Base-by-base conservation (phyloP, 2,113 vertebrate species). In the Cromileptes altivelis region DNA sequence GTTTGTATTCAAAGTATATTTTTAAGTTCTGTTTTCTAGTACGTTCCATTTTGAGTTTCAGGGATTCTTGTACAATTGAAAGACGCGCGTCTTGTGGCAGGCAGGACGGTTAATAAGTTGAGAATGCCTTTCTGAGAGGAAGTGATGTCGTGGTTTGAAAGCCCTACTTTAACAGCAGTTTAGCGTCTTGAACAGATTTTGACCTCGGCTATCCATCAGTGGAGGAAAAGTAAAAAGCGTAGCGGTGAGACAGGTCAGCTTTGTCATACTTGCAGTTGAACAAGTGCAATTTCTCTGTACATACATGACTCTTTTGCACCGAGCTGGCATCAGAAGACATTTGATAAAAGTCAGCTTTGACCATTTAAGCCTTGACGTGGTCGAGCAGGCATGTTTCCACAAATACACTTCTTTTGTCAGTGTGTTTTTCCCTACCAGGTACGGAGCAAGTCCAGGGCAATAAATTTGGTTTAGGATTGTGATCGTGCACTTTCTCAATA, bases 221-320 rank as follows among this genome's bases (percentile, higher is more conserved):
- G 30, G 30, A 30, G 30, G 4, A 30, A 30, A 30, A 30, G 30
- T 30, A 30, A 30, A 30, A 30, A 30, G 30, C 4, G 30, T 30
- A 30, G 30, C 4, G 30, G 30, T 30, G 30, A 30, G 4, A 4
- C 4, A 30, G 4, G 27, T 27, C 78, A 10, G 72, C 52, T 76
- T 65, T 68, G 69, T 88, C 77, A 67, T 75, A 68, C 58, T 79
- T 76, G 84, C 86, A 89, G 90, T 84, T 93, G 80, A 91, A 90
- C 71, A 93, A 94, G 93, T 94, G 93, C 93, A 93, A 92, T 94
- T 93, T 86, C 81, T 75, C 70, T 93, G 89, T 92, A 93, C 63
- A 91, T 90, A 90, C 53, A 23, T 82, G 75, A 83, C 19, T 76
- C 23, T 84, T 84, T 85, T 85, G 88, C 84, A 85, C 70, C 77